Base-by-base conservation (phyloP, 2,113 vertebrate genomes). In the Pelmatolapia mariae region DNA sequence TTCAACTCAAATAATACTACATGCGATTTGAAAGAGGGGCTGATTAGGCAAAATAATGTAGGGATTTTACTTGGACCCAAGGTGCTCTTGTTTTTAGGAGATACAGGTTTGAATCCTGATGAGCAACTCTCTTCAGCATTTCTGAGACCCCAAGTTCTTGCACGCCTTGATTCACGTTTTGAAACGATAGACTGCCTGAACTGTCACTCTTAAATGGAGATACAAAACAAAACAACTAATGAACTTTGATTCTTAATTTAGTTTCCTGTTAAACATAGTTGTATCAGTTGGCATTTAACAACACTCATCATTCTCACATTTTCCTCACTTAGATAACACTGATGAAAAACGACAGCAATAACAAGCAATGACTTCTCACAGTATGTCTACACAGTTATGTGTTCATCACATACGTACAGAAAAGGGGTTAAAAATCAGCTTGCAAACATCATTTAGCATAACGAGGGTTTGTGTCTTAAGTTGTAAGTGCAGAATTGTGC, bases 11-110 rank as follows among this genome's bases (percentile, higher is more conserved):
- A 86, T 33, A 76, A 59, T 40, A 80, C 80, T 19, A 78, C 5
- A 36, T 81, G 24, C 2, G 19, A 90, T 88, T 88, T 86, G 52
- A 54, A 89, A 86, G 47, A 38, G 24, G 18, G 82, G 57, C 79
- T 89, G 83, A 89, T 92, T 78, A 71, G 45, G 76, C 13, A 89
- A 86, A 87, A 90, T 83, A 84, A 87, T 91, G 16, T 73, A 66
- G 53, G 52, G 91, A 82, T 86, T 83, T n/a, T 63, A 61, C 57
- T 59, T 36, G 68, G 59, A 87, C 59, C 81, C 33, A 31, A 54
- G 84, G 43, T 53, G 61, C 52, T 91, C 92, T 86, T 90, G 29
- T 88, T 66, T 89, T 89, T 82, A 85, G 82, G 29, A 85, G 73
- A 50, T 18, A 43, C 54, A 82, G 31, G 19, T 83, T 50, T 81